Evolutionary conservation across 1,140 invertebrate genomes (phyloP), one percentile per base, ranked within the genome.

Genomic region (Sarcophaga peregrina): DNA sequence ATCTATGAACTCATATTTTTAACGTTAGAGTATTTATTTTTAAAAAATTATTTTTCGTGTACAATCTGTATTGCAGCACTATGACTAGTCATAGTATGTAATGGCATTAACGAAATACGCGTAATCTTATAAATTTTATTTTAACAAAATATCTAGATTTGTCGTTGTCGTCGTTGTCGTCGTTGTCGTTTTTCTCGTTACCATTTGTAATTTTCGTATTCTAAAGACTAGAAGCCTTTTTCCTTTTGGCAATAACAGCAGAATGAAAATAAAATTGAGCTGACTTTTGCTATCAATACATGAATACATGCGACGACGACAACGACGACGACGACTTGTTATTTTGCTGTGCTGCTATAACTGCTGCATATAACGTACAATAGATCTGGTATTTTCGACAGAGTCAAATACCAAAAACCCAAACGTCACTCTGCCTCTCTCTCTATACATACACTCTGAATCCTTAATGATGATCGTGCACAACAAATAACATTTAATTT

Each of bases 381-480:
- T 25, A 68, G 62, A 58, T 58, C 54, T 58, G n/a, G 11, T 9
- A 68, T 20, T 68, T 68, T 68, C 62, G 25, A 17, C 20, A 68
- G n/a, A 68, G 62, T 68, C 62, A 68, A 68, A 68, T 68, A 68
- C 62, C 20, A 20, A 7, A 25, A 68, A 68, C 20, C 62, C 17
- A 68, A n/a, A 58, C n/a, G 54, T 58, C 54, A 58, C 13, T n/a
- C n/a, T 58, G 54, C 62, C 17, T 20, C 62, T 9, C n/a, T n/a
- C n/a, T n/a, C n/a, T n/a, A n/a, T n/a, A n/a, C n/a, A 68, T 52
- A 48, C 75, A 78, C 50, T 7, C 75, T 45, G 75, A 78, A 78
- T 78, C 80, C 80, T 72, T 81, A 81, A 81, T 81, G 80, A 81
- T 68, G 80, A 81, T 81, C 80, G 80, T 81, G 80, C 80, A 81